Evolutionary conservation across 2,113 vertebrate species (phyloP), one percentile per base, ranked within the genome.

Genomic region (Marmota flaviventris): DNA sequence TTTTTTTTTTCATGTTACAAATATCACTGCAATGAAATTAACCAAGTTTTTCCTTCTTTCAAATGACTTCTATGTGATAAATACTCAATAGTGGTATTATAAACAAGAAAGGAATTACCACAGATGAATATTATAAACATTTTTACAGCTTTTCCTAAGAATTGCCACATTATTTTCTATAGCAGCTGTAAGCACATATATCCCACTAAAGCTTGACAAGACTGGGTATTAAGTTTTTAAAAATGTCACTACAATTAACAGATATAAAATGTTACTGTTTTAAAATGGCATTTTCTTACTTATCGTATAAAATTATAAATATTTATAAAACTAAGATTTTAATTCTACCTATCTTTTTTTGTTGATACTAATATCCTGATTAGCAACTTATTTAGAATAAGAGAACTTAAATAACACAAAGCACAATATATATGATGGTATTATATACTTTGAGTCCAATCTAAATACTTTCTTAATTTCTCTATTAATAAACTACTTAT

Each of bases 331-430:
- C 37, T 18, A 72, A 51, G 34, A 82, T 76, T 61, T 75, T 27
- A 58, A 51, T 32, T 84, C 88, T 87, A 73, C 20, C 83, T 89
- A 82, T 39, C 42, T 65, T 11, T n/a, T 45, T 93, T 65, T 95
- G 39, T 27, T 96, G 95, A 92, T 75, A 78, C 17, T 90, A 25
- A 48, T 12, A 37, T 32, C 37, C 56, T 69, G 29, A 92, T 81
- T 51, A 81, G 37, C 37, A 92, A 65, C 29, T 67, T 87, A 94
- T 18, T 56, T 45, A 93, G n/a, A 53, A 42, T n/a, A 39, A 34
- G 2, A 83, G 22, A 93, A 94, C n/a, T 85, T 67, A 58, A 81
- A 79, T 5, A 29, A 97, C 13, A 85, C 25, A 83, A 34, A 25
- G 17, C 24, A 29, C 16, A 95, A 34, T 73, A 67, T 11, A 72